Percentiles rank a stretch among this genome's conserved stretches.
Conservation (phyloP, 2,888 invertebrate genomes). For the Hypercompe scribonia region DNA sequence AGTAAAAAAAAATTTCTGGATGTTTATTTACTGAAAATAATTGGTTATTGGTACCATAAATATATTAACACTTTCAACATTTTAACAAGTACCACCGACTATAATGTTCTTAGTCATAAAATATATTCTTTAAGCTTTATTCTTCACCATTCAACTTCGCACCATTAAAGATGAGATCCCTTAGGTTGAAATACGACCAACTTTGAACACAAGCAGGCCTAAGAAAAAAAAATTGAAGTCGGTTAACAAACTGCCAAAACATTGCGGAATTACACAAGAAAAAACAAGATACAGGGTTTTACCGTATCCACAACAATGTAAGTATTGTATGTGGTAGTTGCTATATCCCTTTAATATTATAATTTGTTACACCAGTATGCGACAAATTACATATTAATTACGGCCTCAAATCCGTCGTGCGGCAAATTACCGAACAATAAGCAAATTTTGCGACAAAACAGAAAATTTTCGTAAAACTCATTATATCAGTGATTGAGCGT, state of each 20-base stretch:
- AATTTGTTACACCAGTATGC: conserved; percentile 29
- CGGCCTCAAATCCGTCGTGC: background rate
- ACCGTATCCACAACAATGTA: background rate
- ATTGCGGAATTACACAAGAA: background rate
- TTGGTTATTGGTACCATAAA: too few species aligned
- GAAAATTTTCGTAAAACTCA: conserved; percentile 29
- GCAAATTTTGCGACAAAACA: conserved; percentile 29
- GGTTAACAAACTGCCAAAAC: background rate
- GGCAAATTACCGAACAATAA: conserved; percentile 33
- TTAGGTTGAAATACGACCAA: too few species aligned
- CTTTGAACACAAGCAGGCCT: too few species aligned
- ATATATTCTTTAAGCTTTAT: too few species aligned
- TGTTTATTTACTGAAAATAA: too few species aligned
- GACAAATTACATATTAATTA: conserved; percentile 40
- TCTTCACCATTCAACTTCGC: too few species aligned
- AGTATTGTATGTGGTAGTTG: background rate
- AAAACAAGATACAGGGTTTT: background rate
- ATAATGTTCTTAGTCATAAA: too few species aligned
- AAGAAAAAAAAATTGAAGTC: background rate
- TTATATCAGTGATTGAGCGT: conserved; percentile 30
- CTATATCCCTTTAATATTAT: background rate
- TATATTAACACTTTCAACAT: too few species aligned
- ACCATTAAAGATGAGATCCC: too few species aligned
- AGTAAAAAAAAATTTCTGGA: too few species aligned
- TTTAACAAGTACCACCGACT: too few species aligned